A percentile compares a stretch with the other conserved stretches of the same genome.
These are phyloP conservation scores for Clamator glandarius DNA, from an alignment of 2,797 vertebrate species.

Conservation along the genomic window DNA sequence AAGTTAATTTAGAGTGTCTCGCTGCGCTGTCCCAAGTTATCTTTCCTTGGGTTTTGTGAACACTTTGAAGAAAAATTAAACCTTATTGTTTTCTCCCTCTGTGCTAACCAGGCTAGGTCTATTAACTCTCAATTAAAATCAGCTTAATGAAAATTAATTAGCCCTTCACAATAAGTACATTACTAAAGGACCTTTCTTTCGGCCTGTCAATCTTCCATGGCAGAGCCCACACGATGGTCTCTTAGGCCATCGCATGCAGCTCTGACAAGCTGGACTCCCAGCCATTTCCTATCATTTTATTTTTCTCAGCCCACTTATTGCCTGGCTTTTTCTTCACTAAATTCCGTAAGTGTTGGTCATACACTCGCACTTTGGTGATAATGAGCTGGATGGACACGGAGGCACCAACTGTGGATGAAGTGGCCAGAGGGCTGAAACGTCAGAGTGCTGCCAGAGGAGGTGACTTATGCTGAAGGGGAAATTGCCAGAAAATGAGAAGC, in stretches of 20 bases:
- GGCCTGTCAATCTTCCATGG: neutral
- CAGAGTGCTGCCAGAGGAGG: no score
- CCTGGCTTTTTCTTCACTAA: neutral
- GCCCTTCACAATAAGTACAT: neutral
- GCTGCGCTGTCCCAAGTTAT: neutral
- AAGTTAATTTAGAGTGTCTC: neutral
- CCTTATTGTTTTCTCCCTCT: neutral
- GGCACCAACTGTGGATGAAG: no score
- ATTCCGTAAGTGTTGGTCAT: neutral
- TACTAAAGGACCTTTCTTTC: neutral
- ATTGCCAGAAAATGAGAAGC: neutral
- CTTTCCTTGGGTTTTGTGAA: neutral
- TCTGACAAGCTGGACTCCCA: neutral
- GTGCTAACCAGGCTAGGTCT: neutral
- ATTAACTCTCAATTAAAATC: neutral
- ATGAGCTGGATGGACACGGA: no score
- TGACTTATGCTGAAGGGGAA: no score
- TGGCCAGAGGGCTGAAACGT: no score
- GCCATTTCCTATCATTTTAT: neutral
- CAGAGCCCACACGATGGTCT: accelerated
- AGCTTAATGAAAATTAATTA: neutral
- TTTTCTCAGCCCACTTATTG: neutral
- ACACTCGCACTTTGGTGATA: no score
- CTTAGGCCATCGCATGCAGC: neutral
- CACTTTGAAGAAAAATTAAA: neutral